Evolutionary conservation across 2,888 invertebrate genomes (phyloP), one percentile per base, ranked within the genome.

Genomic region (Patella depressa): DNA sequence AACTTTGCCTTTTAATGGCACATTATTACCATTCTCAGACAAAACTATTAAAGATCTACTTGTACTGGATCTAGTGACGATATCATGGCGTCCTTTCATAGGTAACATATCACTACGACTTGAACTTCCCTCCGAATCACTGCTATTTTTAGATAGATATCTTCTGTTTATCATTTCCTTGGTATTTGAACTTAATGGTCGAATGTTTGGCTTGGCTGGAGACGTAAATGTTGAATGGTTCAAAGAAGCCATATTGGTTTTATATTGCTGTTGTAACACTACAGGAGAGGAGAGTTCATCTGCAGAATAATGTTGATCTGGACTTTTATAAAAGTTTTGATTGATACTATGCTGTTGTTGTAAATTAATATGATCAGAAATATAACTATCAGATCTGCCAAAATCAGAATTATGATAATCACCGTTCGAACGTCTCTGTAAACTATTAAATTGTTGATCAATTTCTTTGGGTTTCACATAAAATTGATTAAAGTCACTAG

Each of bases 1-100:
- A 73, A 82, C 82, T 69, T 83, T 82, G 75, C 81, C 80, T 57
- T 82, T 80, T 53, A 83, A 74, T 45, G 45, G 45, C 5, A 19
- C 19, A 24, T 19, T 65, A 24, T 65, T 24, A 24, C 19, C 11
- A 24, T 65, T 19, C 14, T 65, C 65, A 19, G 24, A 19, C 14
- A 65, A 17, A 65, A 24, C 14, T 65, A 24, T 24, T 12, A 65
- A 19, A 24, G 65, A 5, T 65, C 24, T 65, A 11, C 24, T 65
- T 0, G 19, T 24, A 24, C 19, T 14, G 19, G 19, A 12, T 65
- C 14, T 65, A 12, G 65, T 24, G 65, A 19, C 65, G 3, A 65
- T 19, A 19, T 65, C 65, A 65, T 65, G 65, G 19, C 65, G 19
- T 24, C 19, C 65, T 19, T 65, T 65, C 24, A 65, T 12, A 24